Percentiles rank a stretch among this genome's conserved stretches.
phyloP scores from a whole-genome alignment of 2,113 vertebrate genomes.

The Chloebia gouldiae region DNA sequence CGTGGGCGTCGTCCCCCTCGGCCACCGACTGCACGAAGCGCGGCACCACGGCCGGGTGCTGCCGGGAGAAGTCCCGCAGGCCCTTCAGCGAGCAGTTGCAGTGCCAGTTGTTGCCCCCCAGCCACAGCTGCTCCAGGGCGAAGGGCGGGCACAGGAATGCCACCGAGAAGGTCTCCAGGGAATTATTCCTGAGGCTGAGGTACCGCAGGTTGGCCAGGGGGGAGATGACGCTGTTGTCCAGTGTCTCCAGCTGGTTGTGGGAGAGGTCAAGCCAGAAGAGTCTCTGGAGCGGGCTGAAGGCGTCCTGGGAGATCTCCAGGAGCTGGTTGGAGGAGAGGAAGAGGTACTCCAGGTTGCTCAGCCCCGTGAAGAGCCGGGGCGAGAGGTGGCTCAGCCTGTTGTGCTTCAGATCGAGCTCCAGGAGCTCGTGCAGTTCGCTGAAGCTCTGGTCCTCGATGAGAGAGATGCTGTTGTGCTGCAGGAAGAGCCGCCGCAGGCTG shows the following conservation, averaged over 20 bases:
- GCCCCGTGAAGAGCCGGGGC: slow-evolving; percentile 76
- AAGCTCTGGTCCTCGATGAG: slow-evolving; percentile 85
- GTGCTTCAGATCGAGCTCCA: slow-evolving; percentile 87
- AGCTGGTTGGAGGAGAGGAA: slow-evolving; percentile 87
- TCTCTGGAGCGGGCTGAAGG: slow-evolving; percentile 72
- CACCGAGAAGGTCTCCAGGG: slow-evolving; percentile 69
- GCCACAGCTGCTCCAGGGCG: slow-evolving; percentile 85
- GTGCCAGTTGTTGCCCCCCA: slow-evolving; percentile 89
- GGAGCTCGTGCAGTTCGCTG: slow-evolving; percentile 78
- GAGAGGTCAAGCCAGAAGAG: slow-evolving; percentile 85
- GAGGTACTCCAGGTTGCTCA: slow-evolving; percentile 88
- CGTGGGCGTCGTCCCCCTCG: slow-evolving; percentile 83
- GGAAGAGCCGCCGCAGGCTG: slow-evolving; percentile 87
- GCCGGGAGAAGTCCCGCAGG: slow-evolving; percentile 81
- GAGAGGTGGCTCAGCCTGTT: slow-evolving; percentile 83
- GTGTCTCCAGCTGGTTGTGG: slow-evolving; percentile 73
- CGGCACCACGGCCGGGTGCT: slow-evolving; percentile 76
- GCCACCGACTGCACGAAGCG: slow-evolving; percentile 81
- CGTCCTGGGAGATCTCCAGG: slow-evolving; percentile 66
- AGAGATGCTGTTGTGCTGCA: slow-evolving; percentile 83
- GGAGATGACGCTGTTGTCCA: slow-evolving; percentile 72
- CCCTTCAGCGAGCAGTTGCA: slow-evolving; percentile 83
- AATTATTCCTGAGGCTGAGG: slow-evolving; percentile 85
- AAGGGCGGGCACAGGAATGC: slow-evolving; percentile 47
- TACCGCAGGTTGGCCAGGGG: slow-evolving; percentile 81